Evolutionary conservation across 2,797 vertebrate species (phyloP), one percentile per base, ranked within the genome.

Genomic region (Scyliorhinus canicula): DNA sequence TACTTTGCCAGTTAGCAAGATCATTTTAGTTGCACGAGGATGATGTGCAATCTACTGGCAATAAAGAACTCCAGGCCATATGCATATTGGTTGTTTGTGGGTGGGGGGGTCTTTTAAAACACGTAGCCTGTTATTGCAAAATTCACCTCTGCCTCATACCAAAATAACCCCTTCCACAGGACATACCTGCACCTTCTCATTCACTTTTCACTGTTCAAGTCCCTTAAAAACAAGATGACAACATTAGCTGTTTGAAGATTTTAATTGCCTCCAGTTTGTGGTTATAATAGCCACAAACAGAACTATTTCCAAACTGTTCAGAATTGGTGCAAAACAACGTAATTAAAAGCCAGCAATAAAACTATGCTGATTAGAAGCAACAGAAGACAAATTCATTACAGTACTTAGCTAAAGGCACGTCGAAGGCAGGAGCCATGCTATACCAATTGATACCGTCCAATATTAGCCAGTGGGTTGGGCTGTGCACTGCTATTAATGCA

Each of bases 221-320:
- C 35, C n/a, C 88, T 91, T 91, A 19, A 65, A 65, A 65, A 60
- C 57, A 65, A 40, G 40, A 65, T 21, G n/a, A 26, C 57, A 91
- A 65, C 57, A 65, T 91, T 91, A 65, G 40, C n/a, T 63, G 21
- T 40, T 65, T 91, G 88, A 91, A 24, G 26, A 91, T 44, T 91
- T 91, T 12, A 65, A 65, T 91, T 44, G 3, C 4, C 8, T 9
- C 6, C 88, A 65, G 26, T 94, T 69, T 94, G 93, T n/a, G 93
- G 71, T 94, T 74, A 55, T 71, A 55, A 74, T n/a, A 71, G 50
- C 65, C 93, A n/a, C 93, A 94, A 94, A 55, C 50, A 44, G 93
- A 94, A 67, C 50, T 94, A 69, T 94, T 94, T 71, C 71, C 40
- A 24, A 93, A 0, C 47, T n/a, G 47, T 35, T 94, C n/a, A 94